Evolutionary conservation across 2,797 vertebrate species (phyloP).

Genomic region (Hybognathus amarus): DNA sequence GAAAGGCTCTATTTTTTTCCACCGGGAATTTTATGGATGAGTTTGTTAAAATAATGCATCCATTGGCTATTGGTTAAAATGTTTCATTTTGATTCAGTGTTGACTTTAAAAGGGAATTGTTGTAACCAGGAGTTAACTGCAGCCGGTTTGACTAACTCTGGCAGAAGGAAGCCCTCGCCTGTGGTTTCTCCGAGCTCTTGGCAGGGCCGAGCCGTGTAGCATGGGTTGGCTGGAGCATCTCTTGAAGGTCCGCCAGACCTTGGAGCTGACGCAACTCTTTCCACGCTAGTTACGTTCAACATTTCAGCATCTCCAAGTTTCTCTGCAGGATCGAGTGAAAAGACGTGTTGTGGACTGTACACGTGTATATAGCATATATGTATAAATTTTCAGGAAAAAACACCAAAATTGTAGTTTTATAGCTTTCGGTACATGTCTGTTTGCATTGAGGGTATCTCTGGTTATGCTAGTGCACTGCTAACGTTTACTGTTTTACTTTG

Average conservation of each 20-base stretch:
- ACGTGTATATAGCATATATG: background rate
- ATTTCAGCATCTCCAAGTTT: slow-evolving; percentile 61
- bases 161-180: slow-evolving; percentile 23
- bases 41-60: background rate
- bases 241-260: slow-evolving; percentile 67
- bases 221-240: slow-evolving; percentile 64
- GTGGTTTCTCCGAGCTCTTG: slow-evolving; percentile 54
- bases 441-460: background rate
- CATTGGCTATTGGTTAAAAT: background rate
- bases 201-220: slow-evolving; percentile 53
- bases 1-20: background rate
- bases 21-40: background rate
- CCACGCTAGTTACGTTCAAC: slow-evolving; percentile 66
- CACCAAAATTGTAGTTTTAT: background rate
- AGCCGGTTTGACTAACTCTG: slow-evolving; percentile 19
- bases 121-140: slow-evolving; percentile 23
- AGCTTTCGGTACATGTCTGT: background rate
- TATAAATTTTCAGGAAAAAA: background rate
- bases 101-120: background rate
- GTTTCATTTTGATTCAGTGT: background rate
- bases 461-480: background rate
- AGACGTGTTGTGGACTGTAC: slow-evolving; percentile 54
- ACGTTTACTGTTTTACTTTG: too few relatives aligned
- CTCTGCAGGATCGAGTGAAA: slow-evolving; percentile 63
- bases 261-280: slow-evolving; percentile 71